These are phyloP conservation scores for Oryzias melastigma DNA, from an alignment of 2,113 vertebrate genomes.

Conservation along the genomic window DNA sequence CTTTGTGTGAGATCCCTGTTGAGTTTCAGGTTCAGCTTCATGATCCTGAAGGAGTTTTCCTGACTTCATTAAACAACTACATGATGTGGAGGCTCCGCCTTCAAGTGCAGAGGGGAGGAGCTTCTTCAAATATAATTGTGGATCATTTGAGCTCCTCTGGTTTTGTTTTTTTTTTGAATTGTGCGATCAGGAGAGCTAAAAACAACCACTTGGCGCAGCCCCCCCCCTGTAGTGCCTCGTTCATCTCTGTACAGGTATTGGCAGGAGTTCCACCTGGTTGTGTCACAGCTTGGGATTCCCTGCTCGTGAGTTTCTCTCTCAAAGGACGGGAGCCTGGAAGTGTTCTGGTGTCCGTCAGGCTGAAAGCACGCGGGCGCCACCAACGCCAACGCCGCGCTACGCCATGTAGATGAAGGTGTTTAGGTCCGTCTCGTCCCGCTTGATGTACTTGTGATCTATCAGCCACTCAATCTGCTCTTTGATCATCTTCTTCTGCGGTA, in stretches of 20 bases:
- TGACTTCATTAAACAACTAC: not conserved
- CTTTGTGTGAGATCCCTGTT: too few species aligned
- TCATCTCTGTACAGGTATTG: conserved; percentile 60
- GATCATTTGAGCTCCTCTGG: conserved; percentile 22
- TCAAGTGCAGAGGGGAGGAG: not conserved
- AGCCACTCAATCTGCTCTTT: conserved; percentile 99
- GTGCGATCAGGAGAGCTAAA: conserved; percentile 43
- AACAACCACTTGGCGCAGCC: conserved; percentile 54
- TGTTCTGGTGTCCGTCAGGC: conserved; percentile 64
- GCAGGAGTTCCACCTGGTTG: conserved; percentile 54
- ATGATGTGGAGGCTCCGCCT: conserved; percentile 12
- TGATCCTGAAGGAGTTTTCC: conserved; percentile 42
- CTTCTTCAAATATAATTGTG: conserved; percentile 29
- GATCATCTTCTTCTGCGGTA: conserved; percentile 99
- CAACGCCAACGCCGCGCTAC: conserved; percentile 50
- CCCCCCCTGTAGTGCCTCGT: conserved; percentile 25
- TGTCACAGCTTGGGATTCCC: conserved; percentile 59
- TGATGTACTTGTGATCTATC: conserved; percentile 99
- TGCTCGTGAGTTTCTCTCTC: conserved; percentile 41
- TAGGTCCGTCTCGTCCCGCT: conserved; percentile 95
- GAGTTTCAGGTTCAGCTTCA: conserved; percentile 23
- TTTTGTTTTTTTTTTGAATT: conserved; percentile 41
- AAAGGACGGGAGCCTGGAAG: conserved; percentile 64
- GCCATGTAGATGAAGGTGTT: conserved; percentile 99
- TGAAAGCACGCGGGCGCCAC: conserved; percentile 23